Conservation (phyloP, 2,888 invertebrate genomes). For the Xylocampa areola region DNA sequence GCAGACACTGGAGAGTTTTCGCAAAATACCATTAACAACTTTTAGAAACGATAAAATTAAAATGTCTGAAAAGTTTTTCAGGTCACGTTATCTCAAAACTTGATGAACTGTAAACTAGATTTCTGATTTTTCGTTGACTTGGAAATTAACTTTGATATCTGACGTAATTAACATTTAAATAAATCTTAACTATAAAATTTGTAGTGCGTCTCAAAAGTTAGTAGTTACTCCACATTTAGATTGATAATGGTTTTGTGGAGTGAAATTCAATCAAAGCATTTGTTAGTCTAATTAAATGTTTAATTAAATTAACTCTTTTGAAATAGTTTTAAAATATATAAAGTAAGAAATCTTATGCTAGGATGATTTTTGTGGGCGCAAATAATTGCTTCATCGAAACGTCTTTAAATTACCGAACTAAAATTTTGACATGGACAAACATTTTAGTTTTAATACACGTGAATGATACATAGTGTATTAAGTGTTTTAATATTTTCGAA, state of each 20-base stretch:
- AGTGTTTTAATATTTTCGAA: too few relatives aligned
- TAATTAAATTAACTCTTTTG: too few relatives aligned
- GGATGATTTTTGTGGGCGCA: too few relatives aligned
- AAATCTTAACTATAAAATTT: slow-evolving; percentile 26
- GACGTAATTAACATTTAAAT: slow-evolving; percentile 46
- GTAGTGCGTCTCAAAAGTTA: slow-evolving; percentile 23
- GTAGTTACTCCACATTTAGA: slow-evolving; percentile 11
- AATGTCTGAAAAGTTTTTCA: slow-evolving; percentile 56
- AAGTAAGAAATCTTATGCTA: too few relatives aligned
- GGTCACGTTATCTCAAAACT: slow-evolving; percentile 38
- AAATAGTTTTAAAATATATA: too few relatives aligned
- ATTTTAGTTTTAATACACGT: too few relatives aligned
- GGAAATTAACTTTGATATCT: slow-evolving; percentile 25
- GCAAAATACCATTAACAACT: slow-evolving; percentile 54
- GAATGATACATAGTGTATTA: too few relatives aligned
- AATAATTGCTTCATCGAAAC: too few relatives aligned
- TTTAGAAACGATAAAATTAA: slow-evolving; percentile 56
- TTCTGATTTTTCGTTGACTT: slow-evolving; percentile 35
- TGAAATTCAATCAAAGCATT: not conserved
- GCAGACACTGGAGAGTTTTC: slow-evolving; percentile 51
- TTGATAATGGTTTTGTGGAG: slow-evolving; percentile 19
- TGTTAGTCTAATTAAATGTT: too few relatives aligned
- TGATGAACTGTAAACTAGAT: slow-evolving; percentile 43
- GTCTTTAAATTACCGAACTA: too few relatives aligned
- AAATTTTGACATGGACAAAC: too few relatives aligned